Percentiles rank a stretch among this genome's conserved stretches.
Conservation (phyloP, 2,113 vertebrate genomes). For the Cyrtonyx montezumae region DNA sequence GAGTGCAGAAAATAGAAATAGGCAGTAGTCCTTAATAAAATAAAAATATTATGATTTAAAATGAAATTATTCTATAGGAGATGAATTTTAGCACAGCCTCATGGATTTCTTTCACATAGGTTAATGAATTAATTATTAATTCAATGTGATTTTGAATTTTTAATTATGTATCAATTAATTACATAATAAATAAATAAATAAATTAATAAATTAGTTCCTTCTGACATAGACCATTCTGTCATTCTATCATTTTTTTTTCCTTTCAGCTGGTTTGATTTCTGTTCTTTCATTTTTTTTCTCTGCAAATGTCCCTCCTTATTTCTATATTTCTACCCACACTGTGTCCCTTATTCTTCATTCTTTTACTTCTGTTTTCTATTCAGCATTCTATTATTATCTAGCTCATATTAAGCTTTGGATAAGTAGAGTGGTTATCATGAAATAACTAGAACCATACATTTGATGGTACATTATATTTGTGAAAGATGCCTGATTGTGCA, state of each 20-base stretch:
- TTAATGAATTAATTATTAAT: constrained; percentile 5
- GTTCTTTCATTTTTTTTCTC: background rate
- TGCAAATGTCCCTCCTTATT: background rate
- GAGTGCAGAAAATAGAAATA: background rate
- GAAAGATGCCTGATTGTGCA: background rate
- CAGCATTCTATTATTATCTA: background rate
- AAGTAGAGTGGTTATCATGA: background rate
- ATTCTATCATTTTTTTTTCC: background rate
- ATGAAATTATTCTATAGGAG: background rate
- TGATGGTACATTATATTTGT: background rate
- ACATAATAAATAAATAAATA: background rate
- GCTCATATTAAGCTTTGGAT: background rate
- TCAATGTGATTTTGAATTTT: background rate
- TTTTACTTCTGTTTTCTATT: background rate
- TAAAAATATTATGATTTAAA: background rate
- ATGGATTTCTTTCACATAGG: background rate
- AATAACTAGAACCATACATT: background rate
- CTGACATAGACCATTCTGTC: background rate
- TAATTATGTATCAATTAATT: background rate
- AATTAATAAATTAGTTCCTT: background rate
- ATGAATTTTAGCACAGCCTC: background rate
- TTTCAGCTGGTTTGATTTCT: background rate
- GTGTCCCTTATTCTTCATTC: background rate
- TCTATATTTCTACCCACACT: background rate
- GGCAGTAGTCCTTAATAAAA: background rate